Conservation (phyloP, 1,140 invertebrate species). For the Panagrolaimus sp. region DNA sequence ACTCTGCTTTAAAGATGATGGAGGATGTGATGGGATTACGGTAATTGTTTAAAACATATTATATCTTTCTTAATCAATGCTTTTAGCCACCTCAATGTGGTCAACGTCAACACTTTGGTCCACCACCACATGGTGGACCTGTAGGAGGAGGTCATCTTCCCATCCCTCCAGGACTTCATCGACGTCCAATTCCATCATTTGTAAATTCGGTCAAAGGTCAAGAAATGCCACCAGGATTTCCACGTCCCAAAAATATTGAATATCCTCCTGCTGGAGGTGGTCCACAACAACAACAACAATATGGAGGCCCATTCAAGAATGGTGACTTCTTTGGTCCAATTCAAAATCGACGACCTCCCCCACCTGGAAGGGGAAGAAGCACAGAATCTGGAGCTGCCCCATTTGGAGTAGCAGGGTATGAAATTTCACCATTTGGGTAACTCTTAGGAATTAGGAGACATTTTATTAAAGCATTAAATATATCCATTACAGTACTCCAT, state of each 20-base stretch:
- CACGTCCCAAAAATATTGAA: no score
- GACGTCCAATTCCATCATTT: not conserved
- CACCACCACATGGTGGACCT: conserved; percentile 26
- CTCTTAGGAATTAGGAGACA: not conserved
- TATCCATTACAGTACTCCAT: conserved; percentile 24
- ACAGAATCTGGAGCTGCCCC: not conserved
- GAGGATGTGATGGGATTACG: conserved; percentile 58
- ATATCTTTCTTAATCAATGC: no score
- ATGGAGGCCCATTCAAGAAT: no score
- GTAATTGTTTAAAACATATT: no score
- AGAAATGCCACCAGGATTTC: no score
- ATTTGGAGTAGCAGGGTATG: conserved; percentile 14
- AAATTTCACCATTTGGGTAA: conserved; percentile 17
- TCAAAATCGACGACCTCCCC: not conserved
- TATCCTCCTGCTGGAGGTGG: no score
- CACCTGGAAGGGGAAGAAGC: not conserved
- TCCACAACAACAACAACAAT: no score
- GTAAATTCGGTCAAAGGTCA: no score
- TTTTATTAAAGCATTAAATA: no score
- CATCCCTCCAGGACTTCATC: conserved; percentile 16
- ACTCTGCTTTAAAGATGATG: conserved; percentile 56
- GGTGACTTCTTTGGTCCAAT: not conserved
- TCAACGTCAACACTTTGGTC: conserved; percentile 10
- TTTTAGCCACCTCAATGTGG: not conserved
- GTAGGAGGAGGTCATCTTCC: not conserved